Evolutionary conservation across 2,888 invertebrate genomes (phyloP), one percentile per base, ranked within the genome.

Genomic region (Tineola bisselliella): DNA sequence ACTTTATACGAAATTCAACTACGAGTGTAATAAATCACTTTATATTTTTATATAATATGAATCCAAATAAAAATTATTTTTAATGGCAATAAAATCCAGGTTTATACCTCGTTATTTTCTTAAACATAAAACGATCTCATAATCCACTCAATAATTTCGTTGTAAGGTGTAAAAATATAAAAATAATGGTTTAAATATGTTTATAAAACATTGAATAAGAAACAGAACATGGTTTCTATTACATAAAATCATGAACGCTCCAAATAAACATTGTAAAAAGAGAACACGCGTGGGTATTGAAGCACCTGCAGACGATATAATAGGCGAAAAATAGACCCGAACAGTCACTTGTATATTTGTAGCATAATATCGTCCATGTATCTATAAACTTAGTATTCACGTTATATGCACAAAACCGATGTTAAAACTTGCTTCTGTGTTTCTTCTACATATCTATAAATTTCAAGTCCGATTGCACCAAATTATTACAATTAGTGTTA

Each of bases 271-370:
- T 48, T n/a, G 10, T n/a, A 48, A 48, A 48, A 48, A 15, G 48
- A 17, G 48, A 48, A 48, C 48, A 48, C 48, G 48, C 48, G n/a
- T 48, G 48, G 48, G 13, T 48, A 17, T 48, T 48, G 48, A 48
- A 48, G 48, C 48, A 48, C 48, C 48, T 48, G 48, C 15, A 38
- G 48, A 48, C 48, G 48, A 48, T 48, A 44, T 48, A 25, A n/a
- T 48, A 48, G 48, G 38, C 38, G 38, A 38, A 38, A 38, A 38
- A 12, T 38, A 38, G 3, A 38, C 2, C 38, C 38, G 11, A 38
- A 10, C 10, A 38, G 10, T 38, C n/a, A 38, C n/a, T n/a, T n/a
- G n/a, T n/a, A n/a, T n/a, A n/a, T n/a, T n/a, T n/a, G 10, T 31
- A 31, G 31, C 10, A 31, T 31, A 38, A 38, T 38, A 10, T 10